phyloP scores from a whole-genome alignment of 2,888 invertebrate genomes.

The Callyntrura guangdongensis region DNA sequence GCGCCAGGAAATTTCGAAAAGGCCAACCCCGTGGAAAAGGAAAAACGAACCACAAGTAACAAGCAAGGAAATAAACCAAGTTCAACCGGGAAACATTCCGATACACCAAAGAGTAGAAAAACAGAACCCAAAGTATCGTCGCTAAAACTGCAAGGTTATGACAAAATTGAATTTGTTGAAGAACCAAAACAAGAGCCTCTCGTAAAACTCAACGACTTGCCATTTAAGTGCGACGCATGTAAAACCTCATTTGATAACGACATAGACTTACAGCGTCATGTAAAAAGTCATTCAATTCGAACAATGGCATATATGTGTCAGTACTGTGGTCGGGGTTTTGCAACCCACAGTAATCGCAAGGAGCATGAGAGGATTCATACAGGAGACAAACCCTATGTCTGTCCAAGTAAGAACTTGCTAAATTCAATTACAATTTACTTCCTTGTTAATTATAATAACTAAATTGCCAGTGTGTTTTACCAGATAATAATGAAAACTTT shows the following conservation, averaged over 20 bases:
- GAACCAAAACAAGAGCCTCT: not conserved
- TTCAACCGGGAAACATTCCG: conserved; percentile 13
- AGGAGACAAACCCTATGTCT: conserved; percentile 83
- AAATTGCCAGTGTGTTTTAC: no score
- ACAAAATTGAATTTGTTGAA: conserved; percentile 67
- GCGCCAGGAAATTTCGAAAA: conserved; percentile 37
- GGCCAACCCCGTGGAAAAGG: conserved; percentile 44
- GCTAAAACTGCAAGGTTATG: conserved; percentile 43
- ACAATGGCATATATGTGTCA: conserved; percentile 82
- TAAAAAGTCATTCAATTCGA: conserved; percentile 68
- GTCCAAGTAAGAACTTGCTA: conserved; percentile 79
- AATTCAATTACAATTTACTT: no score
- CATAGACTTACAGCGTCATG: conserved; percentile 75
- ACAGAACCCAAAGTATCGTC: conserved; percentile 39
- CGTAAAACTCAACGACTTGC: conserved; percentile 50
- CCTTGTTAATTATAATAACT: no score
- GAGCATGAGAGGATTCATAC: conserved; percentile 84
- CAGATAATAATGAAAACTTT: no score
- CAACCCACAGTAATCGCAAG: conserved; percentile 84
- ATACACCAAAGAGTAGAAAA: conserved; percentile 53
- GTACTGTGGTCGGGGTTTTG: conserved; percentile 82
- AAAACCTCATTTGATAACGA: conserved; percentile 75
- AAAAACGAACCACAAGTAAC: not conserved
- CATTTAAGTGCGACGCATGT: conserved; percentile 76
- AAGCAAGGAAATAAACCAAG: not conserved